Conservation (phyloP, 2,888 invertebrate species). For the Allygus modestus region DNA sequence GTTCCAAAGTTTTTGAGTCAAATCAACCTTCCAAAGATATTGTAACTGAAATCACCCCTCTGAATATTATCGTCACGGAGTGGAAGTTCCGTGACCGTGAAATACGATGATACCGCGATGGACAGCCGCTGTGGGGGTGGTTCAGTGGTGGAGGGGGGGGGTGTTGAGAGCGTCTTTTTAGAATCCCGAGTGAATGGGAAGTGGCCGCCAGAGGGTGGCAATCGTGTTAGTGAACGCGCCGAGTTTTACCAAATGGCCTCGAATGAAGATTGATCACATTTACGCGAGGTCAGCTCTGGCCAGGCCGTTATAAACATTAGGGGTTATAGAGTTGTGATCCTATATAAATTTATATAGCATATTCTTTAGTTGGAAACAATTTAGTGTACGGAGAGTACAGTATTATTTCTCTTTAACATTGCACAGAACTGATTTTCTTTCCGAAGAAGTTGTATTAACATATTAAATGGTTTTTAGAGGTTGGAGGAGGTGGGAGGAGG, state of each 20-base stretch:
- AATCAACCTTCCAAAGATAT: too few relatives aligned
- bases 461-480: too few relatives aligned
- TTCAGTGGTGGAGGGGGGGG: not conserved
- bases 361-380: too few relatives aligned
- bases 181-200: not conserved
- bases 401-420: too few relatives aligned
- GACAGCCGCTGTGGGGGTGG: not conserved
- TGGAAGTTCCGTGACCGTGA: constrained; percentile 1
- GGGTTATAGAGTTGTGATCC: too few relatives aligned
- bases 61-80: not conserved
- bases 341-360: too few relatives aligned
- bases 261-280: constrained; percentile 1
- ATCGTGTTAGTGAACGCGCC: not conserved
- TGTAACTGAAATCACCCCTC: not conserved
- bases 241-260: not conserved
- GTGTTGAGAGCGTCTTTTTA: not conserved
- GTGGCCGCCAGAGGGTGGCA: not conserved
- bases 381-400: too few relatives aligned
- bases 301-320: too few relatives aligned
- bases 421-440: too few relatives aligned
- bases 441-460: too few relatives aligned
- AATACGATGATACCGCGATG: not conserved
- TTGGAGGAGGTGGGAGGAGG: too few relatives aligned
- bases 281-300: not conserved
- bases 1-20: too few relatives aligned